Evolutionary conservation across 2,888 invertebrate genomes (phyloP).

Genomic region (Venusia cambrica): DNA sequence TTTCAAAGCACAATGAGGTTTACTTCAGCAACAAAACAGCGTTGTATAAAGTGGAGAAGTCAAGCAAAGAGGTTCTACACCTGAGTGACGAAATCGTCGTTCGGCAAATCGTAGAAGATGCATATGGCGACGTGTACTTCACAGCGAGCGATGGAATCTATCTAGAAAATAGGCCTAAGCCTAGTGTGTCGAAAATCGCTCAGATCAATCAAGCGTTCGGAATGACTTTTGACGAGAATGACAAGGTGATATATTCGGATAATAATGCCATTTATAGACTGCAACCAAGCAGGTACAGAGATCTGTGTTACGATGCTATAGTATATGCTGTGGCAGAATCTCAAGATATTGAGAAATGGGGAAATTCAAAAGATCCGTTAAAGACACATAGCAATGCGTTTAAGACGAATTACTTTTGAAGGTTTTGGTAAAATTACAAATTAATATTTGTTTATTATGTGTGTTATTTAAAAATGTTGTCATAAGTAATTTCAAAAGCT

Average conservation of each 20-base stretch:
- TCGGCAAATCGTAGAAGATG: constrained; percentile 59
- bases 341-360: background rate
- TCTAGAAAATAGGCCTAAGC: too few relatives aligned
- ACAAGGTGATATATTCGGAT: constrained; percentile 57
- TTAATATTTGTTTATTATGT: too few relatives aligned
- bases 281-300: constrained; percentile 40
- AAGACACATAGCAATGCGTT: too few relatives aligned
- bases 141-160: constrained; percentile 56
- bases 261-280: constrained; percentile 50
- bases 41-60: constrained; percentile 56
- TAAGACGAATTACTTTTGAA: too few relatives aligned
- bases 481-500: too few relatives aligned
- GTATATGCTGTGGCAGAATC: background rate
- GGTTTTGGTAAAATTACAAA: too few relatives aligned
- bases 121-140: constrained; percentile 59
- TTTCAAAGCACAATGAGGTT: constrained; percentile 50
- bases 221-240: constrained; percentile 56
- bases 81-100: constrained; percentile 50
- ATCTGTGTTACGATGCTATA: constrained; percentile 39
- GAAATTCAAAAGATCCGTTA: too few relatives aligned
- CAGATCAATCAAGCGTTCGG: constrained; percentile 52
- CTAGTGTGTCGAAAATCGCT: constrained; percentile 47
- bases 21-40: constrained; percentile 66
- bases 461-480: too few relatives aligned
- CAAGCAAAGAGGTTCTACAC: constrained; percentile 34